A percentile compares a stretch with the other conserved stretches of the same genome.
Conservation (phyloP, 2,888 invertebrate species). For the Epirrhoe tristata region DNA sequence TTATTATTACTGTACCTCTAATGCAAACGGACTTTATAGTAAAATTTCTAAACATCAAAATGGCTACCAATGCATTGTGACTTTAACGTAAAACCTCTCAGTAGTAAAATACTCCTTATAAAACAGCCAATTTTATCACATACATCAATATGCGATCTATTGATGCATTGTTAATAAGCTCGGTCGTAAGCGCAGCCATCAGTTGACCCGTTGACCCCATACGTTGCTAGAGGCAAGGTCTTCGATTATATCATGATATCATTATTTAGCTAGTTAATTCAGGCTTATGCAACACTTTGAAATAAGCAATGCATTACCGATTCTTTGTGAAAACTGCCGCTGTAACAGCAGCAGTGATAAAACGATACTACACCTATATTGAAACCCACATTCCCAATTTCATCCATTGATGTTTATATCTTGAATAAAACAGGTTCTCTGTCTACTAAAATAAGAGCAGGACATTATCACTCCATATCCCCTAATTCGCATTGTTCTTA, state of each 20-base stretch:
- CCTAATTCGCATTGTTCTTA: constrained; percentile 74
- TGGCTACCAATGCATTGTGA: no score
- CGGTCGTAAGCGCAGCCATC: constrained; percentile 16
- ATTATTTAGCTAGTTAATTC: constrained; percentile 13
- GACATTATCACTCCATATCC: constrained; percentile 48
- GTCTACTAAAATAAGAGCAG: constrained; percentile 34
- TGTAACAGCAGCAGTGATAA: no score
- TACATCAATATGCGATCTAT: no score
- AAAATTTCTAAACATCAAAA: no score
- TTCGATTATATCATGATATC: constrained; percentile 25
- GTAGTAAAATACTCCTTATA: no score
- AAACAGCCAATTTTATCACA: no score
- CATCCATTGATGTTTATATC: not conserved
- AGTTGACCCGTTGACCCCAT: constrained; percentile 21
- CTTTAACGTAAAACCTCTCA: no score
- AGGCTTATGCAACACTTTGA: constrained; percentile 7
- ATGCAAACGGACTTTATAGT: no score
- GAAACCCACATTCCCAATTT: not conserved
- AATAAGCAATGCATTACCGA: not conserved
- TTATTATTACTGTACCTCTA: no score
- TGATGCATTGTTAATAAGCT: not conserved
- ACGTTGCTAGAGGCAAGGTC: constrained; percentile 24
- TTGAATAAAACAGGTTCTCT: constrained; percentile 21
- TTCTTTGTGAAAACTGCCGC: no score
- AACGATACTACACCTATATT: not conserved